These are phyloP conservation scores for Phrixothrix hirtus DNA, from an alignment of 2,888 invertebrate genomes.

Conservation along the genomic window DNA sequence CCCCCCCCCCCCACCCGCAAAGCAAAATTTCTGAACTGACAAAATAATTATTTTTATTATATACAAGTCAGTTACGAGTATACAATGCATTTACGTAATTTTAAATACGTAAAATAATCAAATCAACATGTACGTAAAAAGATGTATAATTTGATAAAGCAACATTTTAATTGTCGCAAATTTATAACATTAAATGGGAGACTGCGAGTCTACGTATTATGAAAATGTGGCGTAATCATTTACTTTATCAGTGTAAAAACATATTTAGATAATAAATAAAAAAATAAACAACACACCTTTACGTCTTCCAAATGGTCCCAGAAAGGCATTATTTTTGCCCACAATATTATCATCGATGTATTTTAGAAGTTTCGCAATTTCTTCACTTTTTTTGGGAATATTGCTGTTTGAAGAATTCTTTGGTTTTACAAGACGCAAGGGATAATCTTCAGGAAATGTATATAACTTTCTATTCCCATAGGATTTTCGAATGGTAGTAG, in stretches of 20 bases:
- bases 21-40: not conserved
- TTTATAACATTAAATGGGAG: too few relatives aligned
- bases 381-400: constrained; percentile 63
- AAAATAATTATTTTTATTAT: too few relatives aligned
- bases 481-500: constrained; percentile 54
- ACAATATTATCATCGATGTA: constrained; percentile 82
- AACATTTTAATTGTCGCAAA: too few relatives aligned
- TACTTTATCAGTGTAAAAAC: too few relatives aligned
- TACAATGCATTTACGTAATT: not conserved
- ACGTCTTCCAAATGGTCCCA: constrained; percentile 80
- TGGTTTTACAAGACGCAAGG: constrained; percentile 50
- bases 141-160: not conserved
- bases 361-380: constrained; percentile 71
- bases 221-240: not conserved
- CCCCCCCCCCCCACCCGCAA: not conserved
- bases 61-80: too few relatives aligned
- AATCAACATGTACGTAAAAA: not conserved
- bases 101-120: not conserved
- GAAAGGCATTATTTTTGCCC: constrained; percentile 78
- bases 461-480: constrained; percentile 55
- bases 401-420: constrained; percentile 53
- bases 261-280: not conserved
- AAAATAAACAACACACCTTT: constrained; percentile 64
- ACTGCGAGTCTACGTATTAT: too few relatives aligned
- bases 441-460: constrained; percentile 54